phyloP scores from a whole-genome alignment of 2,113 vertebrate species.

The Lontra canadensis region DNA sequence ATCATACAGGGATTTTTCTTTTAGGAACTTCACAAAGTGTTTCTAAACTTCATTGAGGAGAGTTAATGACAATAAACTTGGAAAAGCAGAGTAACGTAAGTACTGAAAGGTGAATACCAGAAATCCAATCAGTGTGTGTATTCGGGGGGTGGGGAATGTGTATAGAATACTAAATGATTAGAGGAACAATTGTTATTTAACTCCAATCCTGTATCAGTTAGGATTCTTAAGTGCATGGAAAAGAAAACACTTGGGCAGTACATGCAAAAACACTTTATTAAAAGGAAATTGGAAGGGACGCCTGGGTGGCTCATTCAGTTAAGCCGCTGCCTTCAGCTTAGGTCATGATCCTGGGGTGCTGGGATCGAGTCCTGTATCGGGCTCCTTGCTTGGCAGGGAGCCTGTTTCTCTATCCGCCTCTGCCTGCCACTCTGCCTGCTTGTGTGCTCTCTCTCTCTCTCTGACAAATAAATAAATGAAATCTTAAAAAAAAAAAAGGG shows the following conservation, averaged over 20 bases:
- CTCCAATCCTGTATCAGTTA: background rate
- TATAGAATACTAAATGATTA: background rate
- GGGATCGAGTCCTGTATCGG: too few relatives aligned
- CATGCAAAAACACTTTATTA: background rate
- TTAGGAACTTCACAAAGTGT: background rate
- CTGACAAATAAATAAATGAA: too few relatives aligned
- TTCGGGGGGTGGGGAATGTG: background rate
- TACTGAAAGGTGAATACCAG: background rate
- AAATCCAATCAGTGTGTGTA: background rate
- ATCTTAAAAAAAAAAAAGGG: background rate
- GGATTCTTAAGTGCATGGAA: background rate
- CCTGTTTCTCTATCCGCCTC: too few relatives aligned
- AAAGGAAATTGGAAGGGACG: background rate
- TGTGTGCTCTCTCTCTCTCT: too few relatives aligned
- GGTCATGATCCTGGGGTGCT: too few relatives aligned
- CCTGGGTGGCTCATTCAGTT: too few relatives aligned
- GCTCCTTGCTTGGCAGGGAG: too few relatives aligned
- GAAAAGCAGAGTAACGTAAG: background rate
- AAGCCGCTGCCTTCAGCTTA: too few relatives aligned
- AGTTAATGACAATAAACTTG: background rate
- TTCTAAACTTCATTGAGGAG: background rate
- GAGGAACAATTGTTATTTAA: background rate
- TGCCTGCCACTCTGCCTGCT: too few relatives aligned
- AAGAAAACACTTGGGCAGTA: background rate
- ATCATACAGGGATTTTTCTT: background rate